Base-by-base conservation (phyloP, 2,113 vertebrate species). In the Heteronetta atricapilla region DNA sequence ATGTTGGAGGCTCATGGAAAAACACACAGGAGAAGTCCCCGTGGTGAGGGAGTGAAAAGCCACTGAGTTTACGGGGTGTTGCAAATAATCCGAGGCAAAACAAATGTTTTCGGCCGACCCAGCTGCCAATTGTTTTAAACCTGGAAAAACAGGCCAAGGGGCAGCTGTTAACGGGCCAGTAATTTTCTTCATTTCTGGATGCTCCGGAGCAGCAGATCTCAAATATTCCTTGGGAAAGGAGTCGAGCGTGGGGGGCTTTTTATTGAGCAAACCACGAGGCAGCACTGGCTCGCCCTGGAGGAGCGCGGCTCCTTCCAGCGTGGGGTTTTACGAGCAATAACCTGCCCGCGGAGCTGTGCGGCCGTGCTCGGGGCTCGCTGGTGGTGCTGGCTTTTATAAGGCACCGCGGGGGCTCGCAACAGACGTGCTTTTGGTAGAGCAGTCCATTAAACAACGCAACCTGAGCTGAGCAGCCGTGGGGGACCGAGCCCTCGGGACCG, bases 281-380 rank as follows among this genome's bases (percentile, higher is more conserved):
- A 72, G 59, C 68, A 2, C 3, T 75, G 96, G 72, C 53, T 94
- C 0, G 1, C 85, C 79, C 79, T 83, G 0, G 0, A 28, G 26
- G 94, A 76, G 79, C 1, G 4, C 64, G 3, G 80, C 77, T 17
- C 76, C 77, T 96, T 84, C 86, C 92, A 93, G 94, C 8, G 0
- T 60, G 82, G 56, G 29, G n/a, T 94, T 95, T 96, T 93, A 93
- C 88, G 78, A 76, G 95, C 93, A 82, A 94, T 92, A 97, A 95
- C 60, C 76, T 31, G 62, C 2, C 34, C n/a, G 82, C 63, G 53
- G 69, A 60, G 95, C 84, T 40, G 91, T 0, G 64, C 40, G 1
- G 94, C 91, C 79, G 2, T 29, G 76, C 72, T 89, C 15, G 46
- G 0, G 25, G 90, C 68, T 88, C 15, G 5, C 56, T 52, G 64